phyloP scores from a whole-genome alignment of 1,140 invertebrate species.

The Lordiphosa collinella region DNA sequence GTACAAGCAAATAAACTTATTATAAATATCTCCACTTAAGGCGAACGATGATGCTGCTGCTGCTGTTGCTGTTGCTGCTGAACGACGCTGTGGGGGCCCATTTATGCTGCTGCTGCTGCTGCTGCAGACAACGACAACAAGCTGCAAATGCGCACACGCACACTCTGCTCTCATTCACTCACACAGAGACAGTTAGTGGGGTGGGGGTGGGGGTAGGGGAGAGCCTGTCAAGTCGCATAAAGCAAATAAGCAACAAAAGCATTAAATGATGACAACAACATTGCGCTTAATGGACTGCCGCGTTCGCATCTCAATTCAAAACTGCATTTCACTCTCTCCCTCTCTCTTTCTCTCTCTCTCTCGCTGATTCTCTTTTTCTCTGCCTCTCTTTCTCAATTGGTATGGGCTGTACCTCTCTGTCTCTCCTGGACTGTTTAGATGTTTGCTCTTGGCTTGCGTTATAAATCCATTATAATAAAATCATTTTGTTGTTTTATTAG shows the following conservation, averaged over 20 bases:
- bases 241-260: slow-evolving; percentile 66
- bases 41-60: slow-evolving; percentile 21
- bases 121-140: slow-evolving; percentile 38
- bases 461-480: slow-evolving; percentile 79
- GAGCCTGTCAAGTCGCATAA: slow-evolving; percentile 37
- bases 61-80: slow-evolving; percentile 19
- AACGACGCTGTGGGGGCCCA: slow-evolving; percentile 60
- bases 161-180: slow-evolving; percentile 59
- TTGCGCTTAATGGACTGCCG: slow-evolving; percentile 75
- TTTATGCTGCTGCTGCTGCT: slow-evolving; percentile 50
- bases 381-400: not conserved
- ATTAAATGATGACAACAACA: slow-evolving; percentile 78
- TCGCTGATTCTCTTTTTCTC: too few relatives aligned
- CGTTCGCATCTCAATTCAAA: slow-evolving; percentile 69
- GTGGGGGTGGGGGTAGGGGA: not conserved
- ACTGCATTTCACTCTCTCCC: slow-evolving; percentile 47
- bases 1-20: slow-evolving; percentile 73
- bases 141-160: slow-evolving; percentile 74
- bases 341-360: slow-evolving; percentile 9
- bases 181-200: slow-evolving; percentile 14
- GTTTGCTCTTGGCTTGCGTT: slow-evolving; percentile 72
- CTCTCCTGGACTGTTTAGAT: slow-evolving; percentile 22
- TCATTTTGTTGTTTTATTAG: slow-evolving; percentile 78
- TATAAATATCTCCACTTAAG: slow-evolving; percentile 78
- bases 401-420: not conserved